Evolutionary conservation across 2,888 invertebrate genomes (phyloP), one percentile per base, ranked within the genome.

Genomic region (Sepiola atlantica): DNA sequence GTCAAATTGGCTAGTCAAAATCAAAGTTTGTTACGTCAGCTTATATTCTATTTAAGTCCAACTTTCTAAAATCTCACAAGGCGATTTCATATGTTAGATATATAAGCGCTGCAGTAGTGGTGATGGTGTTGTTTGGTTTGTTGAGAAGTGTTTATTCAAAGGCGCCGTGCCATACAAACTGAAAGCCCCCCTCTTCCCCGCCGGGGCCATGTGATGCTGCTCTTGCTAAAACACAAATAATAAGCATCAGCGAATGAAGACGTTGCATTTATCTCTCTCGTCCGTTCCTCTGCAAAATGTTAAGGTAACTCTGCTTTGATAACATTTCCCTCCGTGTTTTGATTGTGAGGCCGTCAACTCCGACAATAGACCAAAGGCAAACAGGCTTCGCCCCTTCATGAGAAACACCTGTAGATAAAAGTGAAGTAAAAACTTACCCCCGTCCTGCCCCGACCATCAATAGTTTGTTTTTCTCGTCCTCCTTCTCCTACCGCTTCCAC

Each of bases 121-220:
- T n/a, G n/a, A 18, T 77, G n/a, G n/a, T 12, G 16, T 45, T 45
- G 45, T 45, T 45, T 45, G 0, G n/a, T n/a, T 77, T 16, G n/a
- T 32, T 77, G 77, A n/a, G 77, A n/a, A 77, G 77, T 77, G 77
- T 77, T 77, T 77, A 77, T 77, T 77, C 77, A 77, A 32, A n/a
- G 77, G 77, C 77, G 77, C 77, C 77, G n/a, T n/a, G 77, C 77
- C 77, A 77, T 77, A 77, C 77, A 77, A 77, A 77, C 77, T n/a
- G n/a, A n/a, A n/a, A 12, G 32, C 28, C 12, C n/a, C 28, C 0
- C 77, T 2, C 55, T 16, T n/a, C 4, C 16, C 77, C 77, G 0
- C n/a, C n/a, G 0, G 45, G 45, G 8, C 45, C 45, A 45, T 45
- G 8, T 45, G 45, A 45, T 45, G 45, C 45, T 45, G 45, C 45